phyloP scores from a whole-genome alignment of 2,113 vertebrate genomes.

The Stomatorhinus ivindoensis region DNA sequence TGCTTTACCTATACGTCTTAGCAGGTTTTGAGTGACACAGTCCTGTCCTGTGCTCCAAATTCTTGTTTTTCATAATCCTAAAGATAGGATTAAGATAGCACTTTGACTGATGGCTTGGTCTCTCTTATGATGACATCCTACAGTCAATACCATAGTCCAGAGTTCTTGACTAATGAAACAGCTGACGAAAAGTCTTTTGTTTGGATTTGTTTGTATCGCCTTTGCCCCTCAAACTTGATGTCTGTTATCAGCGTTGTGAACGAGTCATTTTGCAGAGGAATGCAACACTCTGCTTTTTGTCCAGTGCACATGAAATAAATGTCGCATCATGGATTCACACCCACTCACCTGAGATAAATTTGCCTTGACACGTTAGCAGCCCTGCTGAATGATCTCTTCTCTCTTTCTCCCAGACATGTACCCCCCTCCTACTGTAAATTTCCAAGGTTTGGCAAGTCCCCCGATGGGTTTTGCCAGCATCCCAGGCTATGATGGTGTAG shows the following conservation, averaged over 20 bases:
- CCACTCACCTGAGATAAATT: too few species aligned
- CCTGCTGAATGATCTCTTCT: background rate
- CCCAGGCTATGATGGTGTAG: slow-evolving; percentile 56
- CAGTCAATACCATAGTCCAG: background rate
- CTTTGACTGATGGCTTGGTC: background rate
- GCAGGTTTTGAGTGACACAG: background rate
- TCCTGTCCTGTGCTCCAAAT: background rate
- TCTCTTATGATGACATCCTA: background rate
- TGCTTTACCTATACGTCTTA: background rate
- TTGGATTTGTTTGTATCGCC: background rate
- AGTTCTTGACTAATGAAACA: background rate
- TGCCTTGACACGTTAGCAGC: background rate
- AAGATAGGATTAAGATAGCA: too few species aligned
- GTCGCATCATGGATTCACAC: too few species aligned
- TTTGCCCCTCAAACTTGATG: background rate
- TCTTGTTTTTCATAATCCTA: background rate
- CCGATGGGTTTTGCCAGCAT: slow-evolving; percentile 37
- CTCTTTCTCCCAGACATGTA: slow-evolving; percentile 33
- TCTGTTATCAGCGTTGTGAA: too few species aligned
- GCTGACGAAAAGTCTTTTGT: background rate
- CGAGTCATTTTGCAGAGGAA: background rate
- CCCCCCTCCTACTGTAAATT: slow-evolving; percentile 13
- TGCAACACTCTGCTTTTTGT: too few species aligned
- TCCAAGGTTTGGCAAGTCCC: slow-evolving; percentile 24
- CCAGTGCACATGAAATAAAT: background rate